phyloP scores from a whole-genome alignment of 30 jellyfish, hydroid and myxozoan genomes.

The Rhopilema esculentum region DNA sequence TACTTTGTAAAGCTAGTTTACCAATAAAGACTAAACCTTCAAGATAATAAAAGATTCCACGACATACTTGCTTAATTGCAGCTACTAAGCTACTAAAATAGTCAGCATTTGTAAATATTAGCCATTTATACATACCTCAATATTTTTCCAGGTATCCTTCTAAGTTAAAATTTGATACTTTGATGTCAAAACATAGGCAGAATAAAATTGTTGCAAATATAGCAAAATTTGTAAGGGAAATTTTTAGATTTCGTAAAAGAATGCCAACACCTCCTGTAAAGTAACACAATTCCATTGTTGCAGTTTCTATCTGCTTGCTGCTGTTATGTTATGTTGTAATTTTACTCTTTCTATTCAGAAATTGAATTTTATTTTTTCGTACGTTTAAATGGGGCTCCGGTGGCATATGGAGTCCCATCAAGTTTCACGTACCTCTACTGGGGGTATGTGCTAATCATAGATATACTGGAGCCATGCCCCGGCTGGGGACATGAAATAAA shows the following conservation, averaged over 20 bases:
- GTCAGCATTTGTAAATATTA: not conserved
- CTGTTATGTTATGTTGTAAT: not conserved
- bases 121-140: conserved; percentile 11
- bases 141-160: conserved; percentile 25
- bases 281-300: not conserved
- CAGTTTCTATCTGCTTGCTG: not conserved
- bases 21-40: too few relatives aligned
- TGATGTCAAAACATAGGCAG: conserved; percentile 1
- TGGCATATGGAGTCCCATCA: not conserved
- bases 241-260: not conserved
- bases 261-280: not conserved
- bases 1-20: too few relatives aligned
- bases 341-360: not conserved
- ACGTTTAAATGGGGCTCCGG: conserved; percentile 4
- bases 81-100: not conserved
- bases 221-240: conserved; percentile 5
- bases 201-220: conserved; percentile 10
- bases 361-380: not conserved
- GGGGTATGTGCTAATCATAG: not conserved
- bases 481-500: not conserved
- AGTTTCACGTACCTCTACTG: not conserved
- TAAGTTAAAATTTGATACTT: conserved; percentile 20
- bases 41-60: too few relatives aligned
- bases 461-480: not conserved
- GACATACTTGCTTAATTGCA: too few relatives aligned